Base-by-base conservation (phyloP, 2,888 invertebrate genomes). In the Archips xylosteana region DNA sequence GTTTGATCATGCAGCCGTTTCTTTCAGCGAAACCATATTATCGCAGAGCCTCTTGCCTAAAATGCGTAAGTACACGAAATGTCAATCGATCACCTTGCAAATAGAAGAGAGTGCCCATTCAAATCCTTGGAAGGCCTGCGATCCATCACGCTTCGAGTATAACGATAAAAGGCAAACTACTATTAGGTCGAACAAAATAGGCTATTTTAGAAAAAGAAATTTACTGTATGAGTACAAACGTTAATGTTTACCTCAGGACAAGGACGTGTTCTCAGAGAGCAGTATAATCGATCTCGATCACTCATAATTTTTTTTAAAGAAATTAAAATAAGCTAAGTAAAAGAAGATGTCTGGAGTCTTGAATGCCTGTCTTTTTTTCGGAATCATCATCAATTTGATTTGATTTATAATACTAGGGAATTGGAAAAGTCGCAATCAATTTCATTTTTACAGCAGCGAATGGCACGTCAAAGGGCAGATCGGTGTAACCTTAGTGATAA, bases 401-500 rank as follows among this genome's bases (percentile, higher is more conserved):
- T 57, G 36, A 54, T 47, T 10, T 45, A 13, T 47, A 42, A 49
- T 59, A 6, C 42, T 3, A 45, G 13, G 32, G 9, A 62, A n/a
- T 23, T 34, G 39, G 9, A 49, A n/a, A 49, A 64, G n/a, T 39
- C 51, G 42, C 36, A 54, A 45, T 60, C 63, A 47, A 59, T 67
- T 71, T 57, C 57, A 71, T 60, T 70, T 68, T 42, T 57, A 36
- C 63, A 45, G 57, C 61, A 64, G 63, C 45, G 61, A 45, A 64
- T 63, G 68, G 49, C 51, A 59, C 59, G 63, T 75, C 75, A 75
- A 75, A 74, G 75, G 71, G 68, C 74, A 74, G 75, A 71, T 71
- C 68, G 75, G 74, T 74, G 70, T 74, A 79, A 82, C 84, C 83
- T 82, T 77, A 79, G 80, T 83, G 83, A 86, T 87, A 87, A 89